Evolutionary conservation across 2,797 vertebrate genomes (phyloP).

Genomic region (Gymnoscopelus braueri): DNA sequence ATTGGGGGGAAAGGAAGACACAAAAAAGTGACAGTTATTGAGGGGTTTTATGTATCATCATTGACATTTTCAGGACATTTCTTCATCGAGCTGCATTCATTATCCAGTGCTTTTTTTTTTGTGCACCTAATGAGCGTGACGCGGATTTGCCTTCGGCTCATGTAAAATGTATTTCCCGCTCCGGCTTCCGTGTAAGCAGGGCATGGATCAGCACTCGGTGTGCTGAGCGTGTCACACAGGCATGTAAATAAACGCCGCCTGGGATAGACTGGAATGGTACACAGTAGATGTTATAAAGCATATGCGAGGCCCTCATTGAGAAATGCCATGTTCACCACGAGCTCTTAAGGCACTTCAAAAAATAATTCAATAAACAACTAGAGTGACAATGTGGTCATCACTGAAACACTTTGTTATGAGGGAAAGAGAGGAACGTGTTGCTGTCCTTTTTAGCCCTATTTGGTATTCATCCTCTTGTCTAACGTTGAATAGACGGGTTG

Average conservation of each 20-base stretch:
- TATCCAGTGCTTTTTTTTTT: slow-evolving; percentile 75
- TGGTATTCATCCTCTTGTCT: slow-evolving; percentile 58
- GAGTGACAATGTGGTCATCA: neutral
- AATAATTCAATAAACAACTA: slow-evolving; percentile 5
- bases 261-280: slow-evolving; percentile 23
- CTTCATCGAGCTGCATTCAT: slow-evolving; percentile 72
- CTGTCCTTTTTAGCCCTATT: slow-evolving; percentile 26
- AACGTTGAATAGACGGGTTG: slow-evolving; percentile 53
- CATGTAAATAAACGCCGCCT: slow-evolving; percentile 61
- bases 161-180: slow-evolving; percentile 77
- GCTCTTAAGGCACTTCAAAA: neutral
- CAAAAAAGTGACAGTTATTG: slow-evolving; percentile 60
- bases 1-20: neutral
- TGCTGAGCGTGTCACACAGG: slow-evolving; percentile 43
- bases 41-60: slow-evolving; percentile 70
- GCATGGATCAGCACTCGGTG: slow-evolving; percentile 57
- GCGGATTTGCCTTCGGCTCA: slow-evolving; percentile 70
- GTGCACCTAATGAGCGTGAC: slow-evolving; percentile 75
- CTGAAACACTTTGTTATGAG: slow-evolving; percentile 11
- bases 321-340: slow-evolving; percentile 6
- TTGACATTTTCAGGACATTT: slow-evolving; percentile 78
- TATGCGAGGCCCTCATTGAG: slow-evolving; percentile 36
- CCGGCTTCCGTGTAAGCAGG: slow-evolving; percentile 60
- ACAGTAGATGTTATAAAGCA: slow-evolving; percentile 16
- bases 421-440: slow-evolving; percentile 3